Base-by-base conservation (phyloP, 2,888 invertebrate species). In the Eupsilia transversa region DNA sequence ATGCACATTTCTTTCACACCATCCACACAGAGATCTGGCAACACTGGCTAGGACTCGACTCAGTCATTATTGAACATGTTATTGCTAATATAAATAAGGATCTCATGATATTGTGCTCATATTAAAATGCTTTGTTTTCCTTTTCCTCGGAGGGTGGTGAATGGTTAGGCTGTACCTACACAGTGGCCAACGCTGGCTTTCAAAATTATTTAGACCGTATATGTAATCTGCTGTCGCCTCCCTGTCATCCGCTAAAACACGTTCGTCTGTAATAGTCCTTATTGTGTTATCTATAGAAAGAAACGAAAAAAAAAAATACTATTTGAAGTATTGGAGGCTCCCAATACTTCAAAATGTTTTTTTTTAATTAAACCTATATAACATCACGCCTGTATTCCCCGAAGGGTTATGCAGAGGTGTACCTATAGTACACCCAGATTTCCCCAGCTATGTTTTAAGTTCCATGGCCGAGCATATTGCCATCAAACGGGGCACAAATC, bases 31-130 rank as follows among this genome's bases (percentile, higher is more conserved):
- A 74, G 90, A 66, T 86, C 93, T 73, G 23, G 14, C 14, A 81
- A 80, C 27, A 60, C 79, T 92, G 93, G 95, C 80, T 86, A 85
- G 80, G 84, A 87, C 88, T 86, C 85, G 92, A 88, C 90, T 92
- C 90, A 89, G 94, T 96, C 94, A 95, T 95, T 95, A 95, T 95
- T 94, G 93, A 94, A 92, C 92, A 91, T 93, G 94, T 94, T 95
- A 95, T 95, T 95, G 94, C 93, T 90, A 91, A 92, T 94, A 95
- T 95, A 95, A 95, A 96, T 94, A 95, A 95, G 91, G 91, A 90
- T 92, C 91, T 91, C 89, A 89, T 93, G 93, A 91, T 94, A 94
- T 94, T 94, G 94, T 92, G 92, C 91, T 87, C 93, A 94, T 96
- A 95, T 96, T 95, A 95, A 94, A 95, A 94, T 94, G 92, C 90